These are phyloP conservation scores for Cromileptes altivelis DNA, from an alignment of 2,113 vertebrate genomes.

Conservation along the genomic window DNA sequence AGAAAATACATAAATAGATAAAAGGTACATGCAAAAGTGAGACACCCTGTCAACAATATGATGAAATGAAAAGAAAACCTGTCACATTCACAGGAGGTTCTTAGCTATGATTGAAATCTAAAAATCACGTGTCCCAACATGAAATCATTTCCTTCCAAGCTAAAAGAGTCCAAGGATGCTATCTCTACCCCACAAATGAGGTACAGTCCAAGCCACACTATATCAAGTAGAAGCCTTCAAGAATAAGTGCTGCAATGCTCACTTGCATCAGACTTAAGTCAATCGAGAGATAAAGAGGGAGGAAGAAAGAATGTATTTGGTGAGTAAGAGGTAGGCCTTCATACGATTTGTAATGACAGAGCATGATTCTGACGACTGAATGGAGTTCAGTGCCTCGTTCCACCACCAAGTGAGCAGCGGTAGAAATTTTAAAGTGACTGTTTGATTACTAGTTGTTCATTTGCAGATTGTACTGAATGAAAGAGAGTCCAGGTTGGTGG, in stretches of 20 bases:
- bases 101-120: neutral
- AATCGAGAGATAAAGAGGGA: neutral
- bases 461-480: neutral
- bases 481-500: neutral
- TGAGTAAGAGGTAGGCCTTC: neutral
- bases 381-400: neutral
- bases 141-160: neutral
- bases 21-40: neutral
- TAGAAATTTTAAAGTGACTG: too few relatives aligned
- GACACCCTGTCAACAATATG: neutral
- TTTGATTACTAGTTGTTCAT: neutral
- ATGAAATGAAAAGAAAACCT: neutral
- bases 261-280: neutral
- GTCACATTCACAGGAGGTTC: neutral
- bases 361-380: neutral
- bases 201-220: neutral
- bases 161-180: neutral
- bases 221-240: neutral
- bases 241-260: neutral
- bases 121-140: neutral
- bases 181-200: neutral
- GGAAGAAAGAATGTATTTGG: neutral
- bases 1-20: neutral
- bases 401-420: neutral
- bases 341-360: too few relatives aligned